Evolutionary conservation across 2,113 vertebrate species (phyloP).

Genomic region (Eurypyga helias): DNA sequence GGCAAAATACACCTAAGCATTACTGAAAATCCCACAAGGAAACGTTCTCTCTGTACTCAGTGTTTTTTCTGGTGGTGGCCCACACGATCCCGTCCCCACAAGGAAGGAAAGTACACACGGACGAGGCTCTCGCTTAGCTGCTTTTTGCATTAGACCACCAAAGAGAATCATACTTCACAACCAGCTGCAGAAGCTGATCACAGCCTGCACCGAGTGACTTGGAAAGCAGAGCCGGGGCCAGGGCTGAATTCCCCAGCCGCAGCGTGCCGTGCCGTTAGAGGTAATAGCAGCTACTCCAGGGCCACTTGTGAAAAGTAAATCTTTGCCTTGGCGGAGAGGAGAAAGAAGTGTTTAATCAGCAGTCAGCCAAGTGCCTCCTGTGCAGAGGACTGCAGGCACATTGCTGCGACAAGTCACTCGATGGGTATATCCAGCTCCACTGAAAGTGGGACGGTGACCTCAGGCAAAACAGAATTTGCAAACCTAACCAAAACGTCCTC

Average conservation of each 20-base stretch:
- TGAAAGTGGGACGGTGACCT: slow-evolving; percentile 50
- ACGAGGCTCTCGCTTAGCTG: not conserved
- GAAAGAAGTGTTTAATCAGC: slow-evolving; percentile 57
- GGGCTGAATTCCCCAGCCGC: not conserved
- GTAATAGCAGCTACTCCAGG: not conserved
- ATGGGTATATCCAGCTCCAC: not conserved
- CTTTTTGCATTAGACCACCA: not conserved
- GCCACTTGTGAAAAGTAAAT: slow-evolving; percentile 49
- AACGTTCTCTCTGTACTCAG: not conserved
- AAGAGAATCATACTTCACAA: not conserved
- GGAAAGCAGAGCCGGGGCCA: rapidly evolving
- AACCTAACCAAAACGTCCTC: not conserved
- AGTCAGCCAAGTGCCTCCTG: slow-evolving; percentile 32
- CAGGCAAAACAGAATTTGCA: slow-evolving; percentile 14
- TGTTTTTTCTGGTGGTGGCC: not conserved
- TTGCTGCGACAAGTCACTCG: not conserved
- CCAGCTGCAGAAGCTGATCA: rapidly evolving
- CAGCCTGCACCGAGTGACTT: not conserved
- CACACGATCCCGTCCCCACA: not conserved
- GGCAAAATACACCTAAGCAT: not conserved
- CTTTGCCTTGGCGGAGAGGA: slow-evolving; percentile 51
- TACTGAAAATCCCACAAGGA: not conserved
- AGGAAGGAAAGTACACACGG: not conserved
- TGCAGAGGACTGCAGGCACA: not conserved
- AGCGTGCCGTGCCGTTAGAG: not conserved